Evolutionary conservation across 1,140 invertebrate genomes (phyloP).

Genomic region (Meloidogyne hapla): DNA sequence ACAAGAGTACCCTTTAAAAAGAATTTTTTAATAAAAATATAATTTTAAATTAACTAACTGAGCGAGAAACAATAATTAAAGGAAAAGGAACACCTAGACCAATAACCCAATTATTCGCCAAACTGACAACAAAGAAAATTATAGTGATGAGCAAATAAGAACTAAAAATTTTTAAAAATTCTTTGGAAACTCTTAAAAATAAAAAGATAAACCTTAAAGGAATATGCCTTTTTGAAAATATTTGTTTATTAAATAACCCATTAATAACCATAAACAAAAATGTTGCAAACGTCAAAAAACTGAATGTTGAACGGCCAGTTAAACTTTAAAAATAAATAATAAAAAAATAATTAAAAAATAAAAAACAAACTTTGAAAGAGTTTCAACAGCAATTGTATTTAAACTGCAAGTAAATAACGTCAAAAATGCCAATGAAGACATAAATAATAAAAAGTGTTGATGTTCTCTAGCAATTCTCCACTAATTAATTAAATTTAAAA

Average conservation of each 20-base stretch:
- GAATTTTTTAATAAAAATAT: not conserved
- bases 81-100: conserved; percentile 95
- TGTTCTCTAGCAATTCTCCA: too few species aligned
- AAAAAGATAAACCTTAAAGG: conserved; percentile 65
- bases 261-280: conserved; percentile 89
- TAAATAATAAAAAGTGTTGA: too few species aligned
- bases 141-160: conserved; percentile 80
- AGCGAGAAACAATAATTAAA: conserved; percentile 93
- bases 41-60: conserved; percentile 69
- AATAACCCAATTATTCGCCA: conserved; percentile 91
- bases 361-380: conserved; percentile 38
- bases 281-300: conserved; percentile 86
- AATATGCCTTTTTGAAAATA: conserved; percentile 74
- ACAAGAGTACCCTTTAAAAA: conserved; percentile 72
- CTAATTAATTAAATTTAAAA: not conserved
- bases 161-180: conserved; percentile 66
- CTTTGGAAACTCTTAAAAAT: conserved; percentile 66
- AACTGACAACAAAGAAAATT: conserved; percentile 86
- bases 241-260: conserved; percentile 81
- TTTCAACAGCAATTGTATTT: conserved; percentile 52
- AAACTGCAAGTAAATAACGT: conserved; percentile 50
- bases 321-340: conserved; percentile 8
- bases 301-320: conserved; percentile 64
- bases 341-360: conserved; percentile 70
- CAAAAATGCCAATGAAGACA: conserved; percentile 34